Evolutionary conservation across 2,888 invertebrate genomes (phyloP), one percentile per base, ranked within the genome.

Genomic region (Hermaeophaga mercurialis): DNA sequence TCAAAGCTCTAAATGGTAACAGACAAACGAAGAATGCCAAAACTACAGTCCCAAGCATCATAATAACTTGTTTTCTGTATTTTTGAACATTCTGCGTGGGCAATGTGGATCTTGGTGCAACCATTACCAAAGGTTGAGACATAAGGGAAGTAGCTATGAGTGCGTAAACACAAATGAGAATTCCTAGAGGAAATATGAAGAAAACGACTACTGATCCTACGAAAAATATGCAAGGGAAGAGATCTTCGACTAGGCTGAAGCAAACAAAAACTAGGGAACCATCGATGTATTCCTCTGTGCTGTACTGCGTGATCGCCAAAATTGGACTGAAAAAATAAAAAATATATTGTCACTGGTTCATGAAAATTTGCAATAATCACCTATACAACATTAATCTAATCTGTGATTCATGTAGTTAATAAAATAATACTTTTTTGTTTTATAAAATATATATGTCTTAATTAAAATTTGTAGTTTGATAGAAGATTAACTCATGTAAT

Each of bases 31-130:
- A 96, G 79, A 96, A 96, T 45, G 92, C 91, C 19, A 93, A 75
- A 0, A 95, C 94, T 0, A 95, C 94, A 0, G 93, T 90, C 5
- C 90, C 91, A 24, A 95, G 79, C 94, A 94, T 94, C 48, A 92
- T 79, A 33, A 94, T 91, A 18, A 94, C 87, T 80, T 90, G 90
- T 68, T 88, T 90, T 49, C 90, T 83, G 71, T 90, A 89, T 66
- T 89, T 83, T 3, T 88, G 76, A 48, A 88, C 85, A 69, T 84
- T 85, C 56, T 77, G 76, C n/a, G 73, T 70, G n/a, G 75, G 75
- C 44, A 73, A 58, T n/a, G 69, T 70, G 63, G 81, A 79, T 58
- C 86, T 79, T 54, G 78, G 75, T 0, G 80, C 85, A 0, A 85
- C 83, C 62, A 87, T 86, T 63, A 89, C 84, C 39, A 85, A 83